phyloP scores from a whole-genome alignment of 2,797 vertebrate species.

The Syngnathus rostellatus region DNA sequence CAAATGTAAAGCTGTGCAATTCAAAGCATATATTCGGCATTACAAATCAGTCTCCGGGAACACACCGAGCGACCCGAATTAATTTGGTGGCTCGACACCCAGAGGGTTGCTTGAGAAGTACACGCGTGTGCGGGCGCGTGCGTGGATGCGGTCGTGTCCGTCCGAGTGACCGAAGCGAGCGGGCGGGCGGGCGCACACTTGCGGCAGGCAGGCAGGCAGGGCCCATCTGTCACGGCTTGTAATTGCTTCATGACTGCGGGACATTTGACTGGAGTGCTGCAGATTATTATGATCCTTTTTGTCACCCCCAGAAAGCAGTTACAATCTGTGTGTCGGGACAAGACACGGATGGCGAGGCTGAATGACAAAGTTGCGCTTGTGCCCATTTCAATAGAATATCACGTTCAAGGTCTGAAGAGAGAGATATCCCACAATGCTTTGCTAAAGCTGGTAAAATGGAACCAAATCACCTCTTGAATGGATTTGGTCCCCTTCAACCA shows the following conservation, averaged over 20 bases:
- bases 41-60: conserved; percentile 49
- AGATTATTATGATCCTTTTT: conserved; percentile 68
- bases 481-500: conserved; percentile 99
- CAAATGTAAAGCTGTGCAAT: background rate
- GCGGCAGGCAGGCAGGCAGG: conserved; percentile 30
- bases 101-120: conserved; percentile 47
- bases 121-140: conserved; percentile 34
- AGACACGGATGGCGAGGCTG: conserved; percentile 22
- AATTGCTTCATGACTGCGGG: conserved; percentile 71
- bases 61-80: conserved; percentile 52
- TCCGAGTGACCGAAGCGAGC: conserved; percentile 56
- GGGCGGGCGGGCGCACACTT: conserved; percentile 26
- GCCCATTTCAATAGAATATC: conserved; percentile 22
- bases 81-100: conserved; percentile 58
- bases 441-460: conserved; percentile 99
- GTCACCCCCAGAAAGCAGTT: background rate
- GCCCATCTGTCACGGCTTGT: conserved; percentile 69
- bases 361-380: conserved; percentile 41
- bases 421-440: conserved; percentile 84
- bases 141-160: conserved; percentile 51
- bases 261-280: conserved; percentile 71
- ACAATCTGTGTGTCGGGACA: background rate
- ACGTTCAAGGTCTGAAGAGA: conserved; percentile 8
- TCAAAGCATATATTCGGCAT: conserved; percentile 31
- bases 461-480: conserved; percentile 99